Base-by-base conservation (phyloP, 1,140 invertebrate species). In the Apis laboriosa region DNA sequence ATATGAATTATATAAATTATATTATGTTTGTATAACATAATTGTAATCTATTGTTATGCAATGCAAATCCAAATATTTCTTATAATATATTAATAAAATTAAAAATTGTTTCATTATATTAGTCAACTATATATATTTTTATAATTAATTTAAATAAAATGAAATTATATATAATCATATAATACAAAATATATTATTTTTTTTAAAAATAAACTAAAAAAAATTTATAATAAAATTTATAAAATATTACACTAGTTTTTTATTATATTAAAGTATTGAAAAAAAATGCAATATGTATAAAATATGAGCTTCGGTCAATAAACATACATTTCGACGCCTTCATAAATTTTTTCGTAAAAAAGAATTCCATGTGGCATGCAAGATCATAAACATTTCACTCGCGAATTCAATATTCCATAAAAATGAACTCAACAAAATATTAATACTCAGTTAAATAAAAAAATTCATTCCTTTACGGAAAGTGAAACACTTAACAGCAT, bases 251-350 rank as follows among this genome's bases (percentile, higher is more conserved):
- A 15, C 21, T 17, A 34, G 34, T 43, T 5, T 11, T n/a, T 58
- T 2, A 43, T 24, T 34, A 28, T 34, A 76, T 64, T 17, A 34
- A 15, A 58, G 84, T 60, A 80, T 53, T 71, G 21, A 12, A 66
- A 82, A 74, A 83, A 71, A 67, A 73, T 55, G 58, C 58, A 70
- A 74, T 72, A 80, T 24, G 67, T 24, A 66, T 75, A 43, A 82
- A 77, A 51, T 71, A 68, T 7, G 19, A 61, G 28, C 60, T 80
- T 67, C 56, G 61, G 28, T 74, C 61, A 75, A 80, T 72, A 84
- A 84, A 84, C 78, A 74, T 84, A 75, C 72, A 85, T 84, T 82
- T 84, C 73, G 60, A 83, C 82, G 72, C 76, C 67, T 79, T 83
- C 76, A 64, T 83, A 76, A 77, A 79, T 79, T 83, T 83, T 67